phyloP scores from a whole-genome alignment of 2,113 vertebrate species.

The Malurus alboscapulatus region DNA sequence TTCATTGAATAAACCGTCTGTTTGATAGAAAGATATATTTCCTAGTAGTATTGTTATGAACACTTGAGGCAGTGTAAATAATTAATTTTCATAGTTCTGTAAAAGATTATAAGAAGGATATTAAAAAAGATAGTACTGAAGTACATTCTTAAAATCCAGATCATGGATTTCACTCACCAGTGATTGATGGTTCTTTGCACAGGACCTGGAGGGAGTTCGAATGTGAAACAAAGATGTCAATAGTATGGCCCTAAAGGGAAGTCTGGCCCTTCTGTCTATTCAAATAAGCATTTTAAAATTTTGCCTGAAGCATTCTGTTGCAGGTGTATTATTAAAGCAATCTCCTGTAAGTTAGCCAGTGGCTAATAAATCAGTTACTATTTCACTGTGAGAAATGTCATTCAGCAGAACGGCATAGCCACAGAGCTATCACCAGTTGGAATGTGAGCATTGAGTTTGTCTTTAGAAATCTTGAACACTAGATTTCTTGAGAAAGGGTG shows the following conservation, averaged over 20 bases:
- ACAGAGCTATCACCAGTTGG: background rate
- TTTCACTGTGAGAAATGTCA: background rate
- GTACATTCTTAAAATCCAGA: background rate
- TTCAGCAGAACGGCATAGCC: background rate
- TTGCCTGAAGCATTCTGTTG: slow-evolving; percentile 30
- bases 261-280: slow-evolving; percentile 25
- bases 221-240: slow-evolving; percentile 46
- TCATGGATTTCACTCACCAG: background rate
- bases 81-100: background rate
- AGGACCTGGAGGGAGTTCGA: background rate
- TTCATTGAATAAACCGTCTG: background rate
- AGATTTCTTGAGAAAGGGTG: background rate
- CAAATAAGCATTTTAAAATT: slow-evolving; percentile 28
- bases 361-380: background rate
- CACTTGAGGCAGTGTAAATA: background rate
- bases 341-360: slow-evolving; percentile 30
- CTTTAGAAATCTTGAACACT: background rate
- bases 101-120: background rate
- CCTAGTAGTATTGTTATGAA: background rate
- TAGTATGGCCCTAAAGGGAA: slow-evolving; percentile 5
- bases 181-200: background rate
- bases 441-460: background rate
- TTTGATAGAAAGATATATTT: background rate
- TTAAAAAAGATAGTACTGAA: background rate
- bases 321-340: slow-evolving; percentile 29